Evolutionary conservation across 2,797 vertebrate genomes (phyloP).

Genomic region (Gallirallus australis): DNA sequence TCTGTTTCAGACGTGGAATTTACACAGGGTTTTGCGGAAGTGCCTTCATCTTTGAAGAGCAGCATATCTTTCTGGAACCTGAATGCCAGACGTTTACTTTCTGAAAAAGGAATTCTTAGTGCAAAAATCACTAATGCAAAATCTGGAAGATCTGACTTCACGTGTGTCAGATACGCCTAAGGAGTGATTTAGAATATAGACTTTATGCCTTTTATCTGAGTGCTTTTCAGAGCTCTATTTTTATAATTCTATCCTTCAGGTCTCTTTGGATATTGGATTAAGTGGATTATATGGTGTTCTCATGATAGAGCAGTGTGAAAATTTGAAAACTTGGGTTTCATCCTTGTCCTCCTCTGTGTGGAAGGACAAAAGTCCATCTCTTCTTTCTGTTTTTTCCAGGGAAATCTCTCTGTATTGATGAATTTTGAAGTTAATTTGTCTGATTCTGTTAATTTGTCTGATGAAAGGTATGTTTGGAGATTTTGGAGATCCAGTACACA

Average conservation of each 20-base stretch:
- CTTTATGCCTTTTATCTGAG: neutral
- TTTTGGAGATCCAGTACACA: neutral
- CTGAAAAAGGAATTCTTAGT: neutral
- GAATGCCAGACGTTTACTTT: neutral
- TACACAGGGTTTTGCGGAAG: neutral
- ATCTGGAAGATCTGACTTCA: neutral
- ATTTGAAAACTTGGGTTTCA: neutral
- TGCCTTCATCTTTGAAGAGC: neutral
- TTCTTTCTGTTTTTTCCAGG: neutral
- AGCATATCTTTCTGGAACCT: neutral
- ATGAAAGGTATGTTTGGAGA: neutral
- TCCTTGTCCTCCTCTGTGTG: neutral
- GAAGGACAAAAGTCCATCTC: neutral
- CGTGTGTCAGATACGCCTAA: neutral
- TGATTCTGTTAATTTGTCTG: neutral
- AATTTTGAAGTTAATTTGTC: neutral
- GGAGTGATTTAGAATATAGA: neutral
- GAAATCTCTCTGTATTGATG: neutral
- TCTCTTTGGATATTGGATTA: neutral
- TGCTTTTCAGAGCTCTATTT: neutral
- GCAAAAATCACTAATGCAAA: neutral
- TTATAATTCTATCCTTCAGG: neutral
- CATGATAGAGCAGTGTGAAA: rapidly evolving
- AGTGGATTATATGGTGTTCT: neutral
- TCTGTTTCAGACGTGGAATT: neutral